Evolutionary conservation across 1,140 invertebrate genomes (phyloP).

Genomic region (Scaptomyza montana): DNA sequence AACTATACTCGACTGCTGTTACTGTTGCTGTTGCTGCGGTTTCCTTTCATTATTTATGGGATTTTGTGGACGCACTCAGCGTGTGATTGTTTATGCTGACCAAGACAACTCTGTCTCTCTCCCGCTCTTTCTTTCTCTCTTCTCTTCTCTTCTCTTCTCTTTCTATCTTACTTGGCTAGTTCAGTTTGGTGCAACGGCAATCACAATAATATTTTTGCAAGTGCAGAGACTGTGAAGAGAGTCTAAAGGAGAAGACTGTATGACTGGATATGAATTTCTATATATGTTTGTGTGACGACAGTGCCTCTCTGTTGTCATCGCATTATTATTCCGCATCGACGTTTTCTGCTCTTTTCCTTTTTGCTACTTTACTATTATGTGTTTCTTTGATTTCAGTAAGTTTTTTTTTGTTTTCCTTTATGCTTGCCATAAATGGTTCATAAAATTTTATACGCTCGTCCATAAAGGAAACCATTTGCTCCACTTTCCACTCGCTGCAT

Average conservation of each 20-base stretch:
- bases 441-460: conserved; percentile 63
- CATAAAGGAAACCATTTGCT: conserved; percentile 64
- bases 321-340: conserved; percentile 63
- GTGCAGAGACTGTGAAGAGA: conserved; percentile 7
- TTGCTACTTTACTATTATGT: conserved; percentile 63
- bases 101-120: neutral
- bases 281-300: neutral
- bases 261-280: conserved; percentile 24
- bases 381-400: conserved; percentile 53
- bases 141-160: no score
- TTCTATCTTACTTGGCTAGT: neutral
- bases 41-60: conserved; percentile 61
- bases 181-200: conserved; percentile 41
- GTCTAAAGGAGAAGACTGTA: neutral
- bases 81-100: conserved; percentile 63
- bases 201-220: conserved; percentile 66
- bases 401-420: conserved; percentile 32
- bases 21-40: conserved; percentile 14
- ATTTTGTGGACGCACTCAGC: conserved; percentile 57
- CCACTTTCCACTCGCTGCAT: conserved; percentile 47
- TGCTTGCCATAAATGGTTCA: conserved; percentile 62
- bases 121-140: neutral
- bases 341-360: conserved; percentile 53
- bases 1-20: conserved; percentile 32
- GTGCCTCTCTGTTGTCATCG: conserved; percentile 51